Evolutionary conservation across 2,113 vertebrate species (phyloP).

Genomic region (Motacilla alba): DNA sequence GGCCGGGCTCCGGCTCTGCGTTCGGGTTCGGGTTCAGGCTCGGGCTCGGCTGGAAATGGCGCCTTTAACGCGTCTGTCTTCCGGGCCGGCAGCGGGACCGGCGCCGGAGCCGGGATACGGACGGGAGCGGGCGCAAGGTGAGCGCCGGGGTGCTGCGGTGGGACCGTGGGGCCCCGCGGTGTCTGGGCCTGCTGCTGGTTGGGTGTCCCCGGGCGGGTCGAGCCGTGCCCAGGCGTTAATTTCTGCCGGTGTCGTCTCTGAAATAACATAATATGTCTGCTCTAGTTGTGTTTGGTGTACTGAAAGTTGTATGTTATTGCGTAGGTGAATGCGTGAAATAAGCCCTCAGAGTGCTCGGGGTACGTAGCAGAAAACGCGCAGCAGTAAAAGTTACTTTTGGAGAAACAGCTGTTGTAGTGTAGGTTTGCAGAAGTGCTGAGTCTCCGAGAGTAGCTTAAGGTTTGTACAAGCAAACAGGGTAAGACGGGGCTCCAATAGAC

Average conservation of each 20-base stretch:
- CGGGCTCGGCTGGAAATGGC: background rate
- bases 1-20: too few relatives aligned
- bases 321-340: background rate
- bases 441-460: too few relatives aligned
- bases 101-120: too few relatives aligned
- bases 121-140: too few relatives aligned
- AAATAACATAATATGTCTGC: rapidly evolving
- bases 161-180: background rate
- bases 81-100: rapidly evolving
- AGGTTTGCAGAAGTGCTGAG: background rate
- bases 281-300: background rate
- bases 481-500: rapidly evolving
- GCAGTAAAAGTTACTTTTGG: background rate
- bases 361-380: rapidly evolving
- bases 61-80: rapidly evolving
- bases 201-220: background rate
- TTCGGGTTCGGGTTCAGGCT: too few relatives aligned
- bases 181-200: too few relatives aligned
- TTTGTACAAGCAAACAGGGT: background rate
- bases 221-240: rapidly evolving
- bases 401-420: rapidly evolving
- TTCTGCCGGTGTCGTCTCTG: background rate
- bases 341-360: background rate
- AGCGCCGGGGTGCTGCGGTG: too few relatives aligned
- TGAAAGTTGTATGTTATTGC: background rate